Percentiles rank a stretch among this genome's conserved stretches.
Evolutionary conservation across 2,113 vertebrate genomes (phyloP).

Genomic region (Nothocercus julius): DNA sequence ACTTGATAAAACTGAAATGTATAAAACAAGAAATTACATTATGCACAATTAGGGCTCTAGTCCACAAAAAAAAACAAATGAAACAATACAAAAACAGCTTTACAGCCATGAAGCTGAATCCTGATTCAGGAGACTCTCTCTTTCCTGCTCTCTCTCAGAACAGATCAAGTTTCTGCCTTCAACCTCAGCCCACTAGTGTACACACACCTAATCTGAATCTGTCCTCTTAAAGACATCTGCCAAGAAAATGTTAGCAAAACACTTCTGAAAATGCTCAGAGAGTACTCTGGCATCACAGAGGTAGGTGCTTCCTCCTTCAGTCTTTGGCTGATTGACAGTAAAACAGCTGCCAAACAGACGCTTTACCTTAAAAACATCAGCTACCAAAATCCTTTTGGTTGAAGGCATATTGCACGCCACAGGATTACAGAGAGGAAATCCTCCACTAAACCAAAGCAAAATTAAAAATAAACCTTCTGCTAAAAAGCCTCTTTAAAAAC

Average conservation of each 20-base stretch:
- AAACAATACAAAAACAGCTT: not conserved
- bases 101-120: slow-evolving; percentile 55
- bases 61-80: not conserved
- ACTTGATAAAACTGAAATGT: slow-evolving; percentile 78
- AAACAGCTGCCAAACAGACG: slow-evolving; percentile 66
- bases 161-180: slow-evolving; percentile 53
- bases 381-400: slow-evolving; percentile 66
- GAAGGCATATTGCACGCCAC: slow-evolving; percentile 74
- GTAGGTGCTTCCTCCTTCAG: slow-evolving; percentile 47
- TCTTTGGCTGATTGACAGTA: slow-evolving; percentile 37
- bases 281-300: slow-evolving; percentile 48
- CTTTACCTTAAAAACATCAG: slow-evolving; percentile 50
- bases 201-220: slow-evolving; percentile 9
- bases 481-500: slow-evolving; percentile 73
- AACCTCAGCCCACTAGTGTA: slow-evolving; percentile 27
- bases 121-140: slow-evolving; percentile 67
- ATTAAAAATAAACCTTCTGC: slow-evolving; percentile 59
- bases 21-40: slow-evolving; percentile 63
- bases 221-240: slow-evolving; percentile 33
- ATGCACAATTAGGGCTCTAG: slow-evolving; percentile 73
- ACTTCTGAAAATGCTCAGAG: not conserved
- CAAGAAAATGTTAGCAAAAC: slow-evolving; percentile 30
- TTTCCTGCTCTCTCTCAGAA: slow-evolving; percentile 10
- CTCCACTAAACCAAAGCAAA: slow-evolving; percentile 65
- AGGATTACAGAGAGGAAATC: slow-evolving; percentile 28